Base-by-base conservation (phyloP, 2,797 vertebrate genomes). In the Smutsia gigantea region DNA sequence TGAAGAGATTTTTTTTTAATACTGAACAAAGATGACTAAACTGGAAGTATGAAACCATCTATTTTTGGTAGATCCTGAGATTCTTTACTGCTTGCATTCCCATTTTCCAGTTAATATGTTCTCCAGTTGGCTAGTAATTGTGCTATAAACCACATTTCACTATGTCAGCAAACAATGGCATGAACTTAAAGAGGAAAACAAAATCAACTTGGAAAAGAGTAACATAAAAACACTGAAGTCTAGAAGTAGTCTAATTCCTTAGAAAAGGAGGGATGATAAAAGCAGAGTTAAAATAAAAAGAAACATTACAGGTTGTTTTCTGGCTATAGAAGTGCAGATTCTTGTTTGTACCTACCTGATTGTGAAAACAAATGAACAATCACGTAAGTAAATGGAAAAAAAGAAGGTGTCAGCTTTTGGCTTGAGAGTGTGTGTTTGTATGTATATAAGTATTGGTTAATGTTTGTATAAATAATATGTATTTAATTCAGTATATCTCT, bases 121-220 rank as follows among this genome's bases (percentile, higher is more conserved):
- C 61, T 91, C 78, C 74, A 55, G 39, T 82, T 93, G 95, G 49
- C 71, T 96, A 63, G 27, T 90, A 91, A 14, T 86, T 96, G 77
- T 74, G 90, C 89, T 64, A 10, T 94, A 97, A 98, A 93, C 87
- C 31, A 25, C 86, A 81, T 87, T 96, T 97, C 97, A 39, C 78
- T 93, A 0, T 63, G 77, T 93, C 81, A 49, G 79, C 95, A 94
- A 96, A 98, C 95, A 90, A 34, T 49, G 84, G 34, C 83, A 25
- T 6, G 84, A 25, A 21, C 25, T 68, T 46, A 42, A 75, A 39
- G 90, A 97, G 31, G 49, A 87, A 97, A 96, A 59, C 61, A 96
- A 94, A 97, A 96, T 71, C 34, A 96, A 90, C 96, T 77, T 23
- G 27, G 90, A 82, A 89, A 92, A 85, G 63, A 13, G 11, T n/a